These are phyloP conservation scores for Apostichopus californicus DNA, from an alignment of 35 echinoderm and acorn worm species.

Conservation along the genomic window DNA sequence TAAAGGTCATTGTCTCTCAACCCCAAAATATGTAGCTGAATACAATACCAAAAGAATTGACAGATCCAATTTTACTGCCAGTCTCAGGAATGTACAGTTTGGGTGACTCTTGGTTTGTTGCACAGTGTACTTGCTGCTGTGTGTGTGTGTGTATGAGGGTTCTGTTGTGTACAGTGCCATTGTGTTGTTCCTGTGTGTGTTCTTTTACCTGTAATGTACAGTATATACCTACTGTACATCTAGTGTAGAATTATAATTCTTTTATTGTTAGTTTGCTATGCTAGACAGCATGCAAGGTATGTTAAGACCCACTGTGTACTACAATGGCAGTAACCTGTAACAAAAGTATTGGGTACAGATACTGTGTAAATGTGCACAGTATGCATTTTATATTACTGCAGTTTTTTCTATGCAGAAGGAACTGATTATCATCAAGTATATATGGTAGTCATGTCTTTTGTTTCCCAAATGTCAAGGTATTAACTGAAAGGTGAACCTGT, in stretches of 20 bases:
- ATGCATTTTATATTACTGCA: too few relatives aligned
- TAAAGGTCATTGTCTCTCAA: slow-evolving; percentile 37
- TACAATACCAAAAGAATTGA: slow-evolving; percentile 22
- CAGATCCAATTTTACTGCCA: slow-evolving; percentile 39
- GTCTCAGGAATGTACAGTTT: slow-evolving; percentile 28
- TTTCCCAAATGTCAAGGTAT: too few relatives aligned
- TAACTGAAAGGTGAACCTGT: too few relatives aligned
- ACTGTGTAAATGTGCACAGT: too few relatives aligned
- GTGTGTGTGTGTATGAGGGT: not conserved
- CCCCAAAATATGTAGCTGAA: slow-evolving; percentile 24
- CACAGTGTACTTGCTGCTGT: not conserved
- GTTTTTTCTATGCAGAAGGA: too few relatives aligned
- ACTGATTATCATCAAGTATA: too few relatives aligned
- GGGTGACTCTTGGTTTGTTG: slow-evolving; percentile 13
- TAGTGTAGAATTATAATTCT: not conserved
- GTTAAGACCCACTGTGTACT: not conserved
- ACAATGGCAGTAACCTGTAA: too few relatives aligned
- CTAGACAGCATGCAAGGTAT: slow-evolving; percentile 27
- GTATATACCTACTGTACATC: not conserved
- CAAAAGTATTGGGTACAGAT: too few relatives aligned
- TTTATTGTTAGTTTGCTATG: slow-evolving; percentile 13
- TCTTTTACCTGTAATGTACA: not conserved
- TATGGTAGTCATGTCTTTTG: too few relatives aligned
- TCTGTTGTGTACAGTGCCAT: not conserved
- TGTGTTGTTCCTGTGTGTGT: not conserved